phyloP scores from a whole-genome alignment of 2,797 vertebrate species.

The Liparis tanakae region DNA sequence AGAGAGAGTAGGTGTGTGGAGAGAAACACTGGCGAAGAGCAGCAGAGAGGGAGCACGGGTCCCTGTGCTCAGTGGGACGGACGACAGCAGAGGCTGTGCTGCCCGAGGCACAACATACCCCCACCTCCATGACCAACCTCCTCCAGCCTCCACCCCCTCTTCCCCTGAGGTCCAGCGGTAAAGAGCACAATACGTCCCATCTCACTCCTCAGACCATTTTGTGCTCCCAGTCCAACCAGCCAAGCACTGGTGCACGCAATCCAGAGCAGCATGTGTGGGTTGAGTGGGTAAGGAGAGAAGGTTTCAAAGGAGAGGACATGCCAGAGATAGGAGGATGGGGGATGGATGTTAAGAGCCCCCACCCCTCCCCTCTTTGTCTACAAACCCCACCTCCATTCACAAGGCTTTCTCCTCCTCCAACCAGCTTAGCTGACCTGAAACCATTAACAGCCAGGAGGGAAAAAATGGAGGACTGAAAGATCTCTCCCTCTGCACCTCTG shows the following conservation, averaged over 20 bases:
- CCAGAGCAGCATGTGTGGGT: slow-evolving; percentile 43
- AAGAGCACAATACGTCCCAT: slow-evolving; percentile 70
- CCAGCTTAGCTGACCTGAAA: slow-evolving; percentile 50
- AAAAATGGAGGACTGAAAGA: slow-evolving; percentile 17
- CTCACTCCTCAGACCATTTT: slow-evolving; percentile 46
- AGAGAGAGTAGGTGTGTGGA: slow-evolving; percentile 24
- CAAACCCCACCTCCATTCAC: slow-evolving; percentile 36
- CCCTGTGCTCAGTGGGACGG: slow-evolving; percentile 68
- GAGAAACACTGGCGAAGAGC: slow-evolving; percentile 54
- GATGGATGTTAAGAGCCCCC: slow-evolving; percentile 2
- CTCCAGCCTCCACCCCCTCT: slow-evolving; percentile 49
- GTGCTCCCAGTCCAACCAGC: slow-evolving; percentile 44
- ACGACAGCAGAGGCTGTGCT: slow-evolving; percentile 69
- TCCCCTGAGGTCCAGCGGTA: slow-evolving; percentile 60
- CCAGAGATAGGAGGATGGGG: slow-evolving; percentile 16
- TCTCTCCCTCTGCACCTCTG: slow-evolving; percentile 5
- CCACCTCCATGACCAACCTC: slow-evolving; percentile 50
- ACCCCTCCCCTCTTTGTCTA: slow-evolving; percentile 1
- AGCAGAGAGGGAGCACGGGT: slow-evolving; percentile 41
- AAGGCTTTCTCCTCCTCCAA: slow-evolving; percentile 38
- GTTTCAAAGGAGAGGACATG: slow-evolving; percentile 41
- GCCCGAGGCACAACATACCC: slow-evolving; percentile 62
- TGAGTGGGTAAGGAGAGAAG: slow-evolving; percentile 52
- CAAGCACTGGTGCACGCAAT: slow-evolving; percentile 37
- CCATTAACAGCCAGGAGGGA: slow-evolving; percentile 36